Conservation (phyloP, 2,113 vertebrate genomes). For the Oxyruncus cristatus region DNA sequence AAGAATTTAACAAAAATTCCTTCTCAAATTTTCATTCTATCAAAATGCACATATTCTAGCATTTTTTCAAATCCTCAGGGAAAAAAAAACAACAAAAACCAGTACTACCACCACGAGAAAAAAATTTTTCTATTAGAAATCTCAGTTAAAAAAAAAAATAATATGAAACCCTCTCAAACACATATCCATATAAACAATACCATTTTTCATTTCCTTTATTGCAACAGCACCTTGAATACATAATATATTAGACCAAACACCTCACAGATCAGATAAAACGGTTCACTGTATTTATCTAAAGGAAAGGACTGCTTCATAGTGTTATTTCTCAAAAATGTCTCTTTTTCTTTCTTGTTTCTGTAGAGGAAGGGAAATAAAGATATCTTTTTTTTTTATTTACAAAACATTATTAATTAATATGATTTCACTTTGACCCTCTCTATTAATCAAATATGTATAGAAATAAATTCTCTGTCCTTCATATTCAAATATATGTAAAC, state of each 20-base stretch:
- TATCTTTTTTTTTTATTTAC: neutral
- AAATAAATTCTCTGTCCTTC: neutral
- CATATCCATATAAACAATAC: neutral
- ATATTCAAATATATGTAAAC: neutral
- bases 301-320: neutral
- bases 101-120: fast-evolving
- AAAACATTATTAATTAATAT: neutral
- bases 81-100: fast-evolving
- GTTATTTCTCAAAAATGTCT: neutral
- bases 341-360: neutral
- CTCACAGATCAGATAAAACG: neutral
- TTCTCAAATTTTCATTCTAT: neutral
- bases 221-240: neutral
- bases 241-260: neutral
- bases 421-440: neutral
- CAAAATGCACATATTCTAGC: neutral
- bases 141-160: neutral
- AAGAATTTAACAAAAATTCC: neutral
- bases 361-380: neutral
- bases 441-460: neutral
- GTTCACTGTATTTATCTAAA: neutral
- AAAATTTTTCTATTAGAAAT: neutral
- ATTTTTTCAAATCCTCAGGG: neutral
- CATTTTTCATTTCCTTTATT: neutral
- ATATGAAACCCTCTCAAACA: too few relatives aligned